A percentile compares a stretch with the other conserved stretches of the same genome.
Evolutionary conservation across 2,797 vertebrate genomes (phyloP).

Genomic region (Melanotaenia maccullochi): DNA sequence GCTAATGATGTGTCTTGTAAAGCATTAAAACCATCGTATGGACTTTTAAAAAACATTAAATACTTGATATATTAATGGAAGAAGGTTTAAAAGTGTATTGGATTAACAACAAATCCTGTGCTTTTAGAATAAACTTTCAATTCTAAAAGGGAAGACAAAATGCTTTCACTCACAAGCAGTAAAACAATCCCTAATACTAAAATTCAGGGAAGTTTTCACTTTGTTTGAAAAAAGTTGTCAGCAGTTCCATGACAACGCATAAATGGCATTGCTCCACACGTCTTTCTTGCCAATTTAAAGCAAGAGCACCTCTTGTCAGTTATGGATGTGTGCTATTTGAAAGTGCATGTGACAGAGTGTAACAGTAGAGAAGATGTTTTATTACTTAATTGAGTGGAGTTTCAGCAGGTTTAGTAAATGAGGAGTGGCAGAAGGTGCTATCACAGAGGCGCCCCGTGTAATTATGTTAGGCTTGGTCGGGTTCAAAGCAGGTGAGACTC

Average conservation of each 20-base stretch:
- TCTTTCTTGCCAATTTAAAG: conserved; percentile 66
- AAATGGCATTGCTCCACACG: conserved; percentile 51
- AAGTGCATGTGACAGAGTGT: conserved; percentile 66
- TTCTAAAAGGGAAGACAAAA: conserved; percentile 12
- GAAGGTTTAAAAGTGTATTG: neutral
- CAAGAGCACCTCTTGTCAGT: conserved; percentile 62
- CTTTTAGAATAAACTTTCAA: neutral
- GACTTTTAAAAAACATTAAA: neutral
- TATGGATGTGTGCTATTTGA: conserved; percentile 69
- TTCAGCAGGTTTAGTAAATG: conserved; percentile 78
- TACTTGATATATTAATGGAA: neutral
- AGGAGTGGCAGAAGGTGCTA: conserved; percentile 79
- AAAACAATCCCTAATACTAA: conserved; percentile 4
- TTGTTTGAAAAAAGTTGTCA: conserved; percentile 19
- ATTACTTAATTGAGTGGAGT: conserved; percentile 76
- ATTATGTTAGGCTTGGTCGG: conserved; percentile 73
- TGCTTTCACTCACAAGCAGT: neutral
- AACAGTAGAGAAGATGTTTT: conserved; percentile 75
- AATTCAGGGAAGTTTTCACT: conserved; percentile 2
- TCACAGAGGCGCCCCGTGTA: conserved; percentile 70
- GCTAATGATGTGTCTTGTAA: neutral
- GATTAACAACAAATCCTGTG: neutral
- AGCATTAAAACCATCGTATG: neutral
- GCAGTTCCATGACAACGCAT: conserved; percentile 22
- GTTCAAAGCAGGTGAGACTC: conserved; percentile 67